Evolutionary conservation across 2,113 vertebrate species (phyloP).

Genomic region (Stegastes partitus): DNA sequence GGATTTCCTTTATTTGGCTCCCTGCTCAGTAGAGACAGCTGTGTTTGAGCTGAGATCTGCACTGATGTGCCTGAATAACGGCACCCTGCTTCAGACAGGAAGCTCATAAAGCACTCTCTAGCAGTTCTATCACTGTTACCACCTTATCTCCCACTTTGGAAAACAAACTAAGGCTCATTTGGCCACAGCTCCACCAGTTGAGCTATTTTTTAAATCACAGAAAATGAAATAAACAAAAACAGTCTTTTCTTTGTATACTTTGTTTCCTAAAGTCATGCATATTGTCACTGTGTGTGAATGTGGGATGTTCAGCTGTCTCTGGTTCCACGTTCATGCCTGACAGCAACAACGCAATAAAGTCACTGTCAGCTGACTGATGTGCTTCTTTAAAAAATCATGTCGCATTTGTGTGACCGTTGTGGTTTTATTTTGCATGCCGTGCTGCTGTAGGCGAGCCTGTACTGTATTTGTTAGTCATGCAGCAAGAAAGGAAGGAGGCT

Average conservation of each 20-base stretch:
- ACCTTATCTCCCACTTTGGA: conserved; percentile 34
- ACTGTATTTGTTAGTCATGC: too few species aligned
- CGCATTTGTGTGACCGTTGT: too few species aligned
- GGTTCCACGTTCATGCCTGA: too few species aligned
- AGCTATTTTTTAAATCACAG: conserved; percentile 12
- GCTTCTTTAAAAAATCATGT: too few species aligned
- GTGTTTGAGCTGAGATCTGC: conserved; percentile 42
- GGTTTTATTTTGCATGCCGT: too few species aligned
- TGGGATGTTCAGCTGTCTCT: too few species aligned
- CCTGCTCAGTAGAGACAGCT: conserved; percentile 23
- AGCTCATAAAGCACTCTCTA: conserved; percentile 53
- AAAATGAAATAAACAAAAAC: conserved; percentile 5
- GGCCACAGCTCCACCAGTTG: conserved; percentile 2
- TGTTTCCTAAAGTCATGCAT: too few species aligned
- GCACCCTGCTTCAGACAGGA: conserved; percentile 35
- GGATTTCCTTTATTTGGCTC: conserved; percentile 36
- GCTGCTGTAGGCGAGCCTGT: too few species aligned
- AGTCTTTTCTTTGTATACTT: background rate
- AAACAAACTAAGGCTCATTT: conserved; percentile 30
- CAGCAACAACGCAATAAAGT: too few species aligned
- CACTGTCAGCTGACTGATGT: too few species aligned
- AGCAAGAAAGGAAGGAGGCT: too few species aligned
- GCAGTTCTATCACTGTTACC: conserved; percentile 32
- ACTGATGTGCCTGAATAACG: conserved; percentile 60
- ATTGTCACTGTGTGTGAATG: too few species aligned